Evolutionary conservation across 2,113 vertebrate genomes (phyloP).

Genomic region (Astur gentilis): DNA sequence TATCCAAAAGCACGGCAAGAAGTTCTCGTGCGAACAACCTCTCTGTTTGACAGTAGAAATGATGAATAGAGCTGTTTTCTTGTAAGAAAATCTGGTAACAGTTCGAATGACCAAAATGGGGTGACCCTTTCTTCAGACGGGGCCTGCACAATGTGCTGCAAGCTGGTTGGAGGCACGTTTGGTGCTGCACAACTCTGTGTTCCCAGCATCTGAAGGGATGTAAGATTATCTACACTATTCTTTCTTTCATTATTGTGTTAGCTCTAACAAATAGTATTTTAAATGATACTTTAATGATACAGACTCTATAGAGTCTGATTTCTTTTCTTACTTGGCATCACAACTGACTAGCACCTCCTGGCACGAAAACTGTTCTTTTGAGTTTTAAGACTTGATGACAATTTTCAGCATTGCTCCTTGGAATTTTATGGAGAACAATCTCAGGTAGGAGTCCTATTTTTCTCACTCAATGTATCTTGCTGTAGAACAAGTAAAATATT

Average conservation of each 20-base stretch:
- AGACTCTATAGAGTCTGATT: background rate
- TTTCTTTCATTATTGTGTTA: background rate
- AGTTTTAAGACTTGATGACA: background rate
- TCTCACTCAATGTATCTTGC: background rate
- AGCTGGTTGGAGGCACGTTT: background rate
- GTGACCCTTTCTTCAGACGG: background rate
- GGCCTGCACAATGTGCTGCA: background rate
- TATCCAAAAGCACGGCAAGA: background rate
- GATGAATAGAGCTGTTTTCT: background rate
- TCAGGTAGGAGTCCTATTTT: background rate
- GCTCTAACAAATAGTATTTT: background rate
- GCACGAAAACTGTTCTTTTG: background rate
- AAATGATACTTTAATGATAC: background rate
- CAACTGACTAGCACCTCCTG: background rate
- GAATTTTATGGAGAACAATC: background rate
- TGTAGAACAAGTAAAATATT: background rate
- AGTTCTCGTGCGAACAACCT: background rate
- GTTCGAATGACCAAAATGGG: rapidly evolving
- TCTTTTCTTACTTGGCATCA: background rate
- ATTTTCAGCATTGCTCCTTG: background rate
- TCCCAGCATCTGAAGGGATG: background rate
- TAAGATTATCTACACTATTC: background rate
- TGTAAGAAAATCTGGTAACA: background rate
- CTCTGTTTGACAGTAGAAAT: background rate
- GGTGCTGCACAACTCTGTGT: background rate